Percentiles rank a stretch among this genome's conserved stretches.
Conservation (phyloP, 2,888 invertebrate species). For the Eledona agricola region DNA sequence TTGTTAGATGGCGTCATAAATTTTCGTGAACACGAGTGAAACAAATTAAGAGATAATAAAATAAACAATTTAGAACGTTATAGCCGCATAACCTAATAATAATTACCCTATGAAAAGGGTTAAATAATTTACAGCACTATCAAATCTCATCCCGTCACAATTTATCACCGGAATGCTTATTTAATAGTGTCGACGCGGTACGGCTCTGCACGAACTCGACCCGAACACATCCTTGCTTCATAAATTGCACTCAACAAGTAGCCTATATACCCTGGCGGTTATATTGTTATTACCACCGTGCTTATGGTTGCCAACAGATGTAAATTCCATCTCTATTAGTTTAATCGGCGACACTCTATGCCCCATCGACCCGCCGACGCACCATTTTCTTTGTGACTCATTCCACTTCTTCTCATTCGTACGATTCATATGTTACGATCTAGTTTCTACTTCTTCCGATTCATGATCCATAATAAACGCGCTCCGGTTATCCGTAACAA, state of each 20-base stretch:
- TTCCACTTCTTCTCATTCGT: too few relatives aligned
- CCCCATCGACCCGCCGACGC: too few relatives aligned
- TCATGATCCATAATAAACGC: too few relatives aligned
- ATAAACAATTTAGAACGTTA: conserved; percentile 51
- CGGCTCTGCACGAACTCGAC: conserved; percentile 57
- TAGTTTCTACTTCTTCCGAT: too few relatives aligned
- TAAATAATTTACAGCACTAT: conserved; percentile 64
- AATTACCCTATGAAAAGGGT: conserved; percentile 63
- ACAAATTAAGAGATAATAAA: conserved; percentile 51
- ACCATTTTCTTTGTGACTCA: too few relatives aligned
- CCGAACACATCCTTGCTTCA: conserved; percentile 60
- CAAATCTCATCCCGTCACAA: conserved; percentile 64
- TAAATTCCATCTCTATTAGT: conserved; percentile 62
- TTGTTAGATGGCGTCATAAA: conserved; percentile 38
- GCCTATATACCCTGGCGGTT: conserved; percentile 63
- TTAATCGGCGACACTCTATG: conserved; percentile 56
- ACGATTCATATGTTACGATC: too few relatives aligned
- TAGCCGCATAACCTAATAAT: conserved; percentile 59
- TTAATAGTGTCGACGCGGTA: conserved; percentile 60
- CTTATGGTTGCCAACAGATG: conserved; percentile 64
- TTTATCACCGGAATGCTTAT: conserved; percentile 64
- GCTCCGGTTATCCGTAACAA: too few relatives aligned
- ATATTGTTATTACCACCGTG: conserved; percentile 64
- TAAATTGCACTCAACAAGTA: conserved; percentile 66
- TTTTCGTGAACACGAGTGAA: conserved; percentile 34